Conservation (phyloP, 2,797 vertebrate genomes). For the Platalea minor region DNA sequence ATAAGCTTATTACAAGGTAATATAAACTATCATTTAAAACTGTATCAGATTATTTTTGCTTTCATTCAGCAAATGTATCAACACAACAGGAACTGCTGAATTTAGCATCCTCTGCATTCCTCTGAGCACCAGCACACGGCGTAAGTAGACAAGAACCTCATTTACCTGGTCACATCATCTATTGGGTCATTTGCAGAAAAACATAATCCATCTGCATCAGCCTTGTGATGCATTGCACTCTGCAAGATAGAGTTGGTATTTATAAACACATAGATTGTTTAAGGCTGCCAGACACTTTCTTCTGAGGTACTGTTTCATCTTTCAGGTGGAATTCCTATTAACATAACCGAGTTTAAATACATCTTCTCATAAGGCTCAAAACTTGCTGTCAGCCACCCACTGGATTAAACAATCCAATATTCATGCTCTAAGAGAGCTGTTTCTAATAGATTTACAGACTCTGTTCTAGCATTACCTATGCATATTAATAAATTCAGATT, state of each 20-base stretch:
- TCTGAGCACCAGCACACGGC: neutral
- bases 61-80: neutral
- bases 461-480: neutral
- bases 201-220: neutral
- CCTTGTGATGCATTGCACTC: neutral
- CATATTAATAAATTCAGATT: neutral
- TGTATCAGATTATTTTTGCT: neutral
- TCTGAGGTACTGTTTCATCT: neutral
- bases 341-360: neutral
- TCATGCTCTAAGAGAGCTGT: neutral
- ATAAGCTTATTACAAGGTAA: neutral
- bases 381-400: neutral
- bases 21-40: neutral
- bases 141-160: neutral
- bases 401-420: neutral
- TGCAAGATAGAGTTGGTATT: neutral
- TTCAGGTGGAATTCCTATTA: neutral
- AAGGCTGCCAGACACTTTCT: neutral
- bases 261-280: neutral
- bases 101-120: neutral
- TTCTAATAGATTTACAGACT: neutral
- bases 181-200: neutral
- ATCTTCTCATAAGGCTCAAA: neutral
- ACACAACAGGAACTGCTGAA: neutral
- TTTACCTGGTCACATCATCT: neutral